Evolutionary conservation across 2,113 vertebrate species (phyloP).

Genomic region (Rhinichthys klamathensis): DNA sequence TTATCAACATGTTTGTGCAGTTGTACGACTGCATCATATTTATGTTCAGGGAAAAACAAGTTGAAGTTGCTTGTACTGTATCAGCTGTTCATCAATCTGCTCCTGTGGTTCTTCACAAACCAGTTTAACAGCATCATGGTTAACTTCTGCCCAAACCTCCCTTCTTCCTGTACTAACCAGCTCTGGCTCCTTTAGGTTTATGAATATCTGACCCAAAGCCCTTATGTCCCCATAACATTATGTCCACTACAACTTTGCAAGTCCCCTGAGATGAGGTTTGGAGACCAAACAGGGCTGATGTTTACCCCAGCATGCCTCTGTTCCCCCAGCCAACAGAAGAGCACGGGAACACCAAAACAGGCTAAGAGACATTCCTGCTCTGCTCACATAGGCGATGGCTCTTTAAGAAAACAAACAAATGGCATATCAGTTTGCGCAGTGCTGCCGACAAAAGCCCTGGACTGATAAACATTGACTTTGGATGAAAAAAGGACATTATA

Average conservation of each 20-base stretch:
- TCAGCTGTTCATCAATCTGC: background rate
- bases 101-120: background rate
- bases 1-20: background rate
- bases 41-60: background rate
- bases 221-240: background rate
- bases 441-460: conserved; percentile 24
- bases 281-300: background rate
- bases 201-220: background rate
- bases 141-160: background rate
- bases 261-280: conserved; percentile 5
- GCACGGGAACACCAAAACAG: conserved; percentile 22
- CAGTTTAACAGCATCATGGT: background rate
- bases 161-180: background rate
- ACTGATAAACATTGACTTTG: conserved; percentile 50
- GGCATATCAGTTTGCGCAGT: conserved; percentile 6
- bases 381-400: conserved; percentile 8
- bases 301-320: conserved; percentile 2
- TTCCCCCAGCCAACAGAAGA: background rate
- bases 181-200: background rate
- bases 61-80: background rate
- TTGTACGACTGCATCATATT: background rate
- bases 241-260: background rate
- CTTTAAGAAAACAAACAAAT: conserved; percentile 15
- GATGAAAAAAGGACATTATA: conserved; percentile 17
- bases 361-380: conserved; percentile 5